Evolutionary conservation across 2,113 vertebrate genomes (phyloP).

Genomic region (Columbina picui): DNA sequence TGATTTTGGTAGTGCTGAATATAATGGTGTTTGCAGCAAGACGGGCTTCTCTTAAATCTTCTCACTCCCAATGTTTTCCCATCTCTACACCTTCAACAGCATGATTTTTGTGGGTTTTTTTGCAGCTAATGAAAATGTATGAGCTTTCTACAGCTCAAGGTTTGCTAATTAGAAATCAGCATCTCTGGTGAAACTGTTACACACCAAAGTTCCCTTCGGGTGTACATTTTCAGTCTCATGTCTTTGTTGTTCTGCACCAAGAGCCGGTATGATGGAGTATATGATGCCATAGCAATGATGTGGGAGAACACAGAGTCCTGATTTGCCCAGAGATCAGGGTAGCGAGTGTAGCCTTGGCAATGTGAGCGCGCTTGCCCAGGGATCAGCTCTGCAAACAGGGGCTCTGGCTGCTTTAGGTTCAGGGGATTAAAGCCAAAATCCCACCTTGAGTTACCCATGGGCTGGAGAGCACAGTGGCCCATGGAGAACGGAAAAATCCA

Average conservation of each 20-base stretch:
- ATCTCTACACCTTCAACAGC: accelerated
- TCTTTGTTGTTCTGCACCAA: accelerated
- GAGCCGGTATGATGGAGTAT: accelerated
- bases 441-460: not conserved
- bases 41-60: not conserved
- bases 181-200: not conserved
- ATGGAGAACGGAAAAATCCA: accelerated
- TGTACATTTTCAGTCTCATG: not conserved
- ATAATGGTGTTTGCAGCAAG: not conserved
- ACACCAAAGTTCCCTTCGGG: not conserved
- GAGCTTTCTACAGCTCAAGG: not conserved
- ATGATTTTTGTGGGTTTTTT: not conserved
- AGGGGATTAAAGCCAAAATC: not conserved
- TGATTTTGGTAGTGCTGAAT: not conserved
- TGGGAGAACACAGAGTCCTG: not conserved
- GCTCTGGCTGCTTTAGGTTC: not conserved
- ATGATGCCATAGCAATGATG: accelerated
- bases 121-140: not conserved
- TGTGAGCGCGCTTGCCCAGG: accelerated
- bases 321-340: accelerated
- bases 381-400: accelerated
- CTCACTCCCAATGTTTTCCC: not conserved
- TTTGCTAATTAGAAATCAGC: not conserved
- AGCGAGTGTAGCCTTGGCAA: accelerated
- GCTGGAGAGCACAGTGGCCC: not conserved